Conservation (phyloP, 2,888 invertebrate species). For the Drosophila antonietae region DNA sequence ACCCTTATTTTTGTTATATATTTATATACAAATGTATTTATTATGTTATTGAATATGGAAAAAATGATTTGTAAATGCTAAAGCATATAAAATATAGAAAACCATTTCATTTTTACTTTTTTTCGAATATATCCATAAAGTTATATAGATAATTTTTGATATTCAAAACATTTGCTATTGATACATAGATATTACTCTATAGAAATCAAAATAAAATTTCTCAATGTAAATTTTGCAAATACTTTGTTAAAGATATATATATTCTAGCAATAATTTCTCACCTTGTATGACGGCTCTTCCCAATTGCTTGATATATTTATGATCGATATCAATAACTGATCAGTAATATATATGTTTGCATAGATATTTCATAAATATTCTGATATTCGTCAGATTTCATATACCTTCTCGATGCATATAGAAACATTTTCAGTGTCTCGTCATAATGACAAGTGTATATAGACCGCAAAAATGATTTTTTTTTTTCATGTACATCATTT, state of each 20-base stretch:
- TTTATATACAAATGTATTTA: no score
- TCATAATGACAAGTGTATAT: conserved; percentile 28
- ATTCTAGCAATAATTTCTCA: no score
- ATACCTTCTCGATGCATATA: background rate
- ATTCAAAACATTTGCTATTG: no score
- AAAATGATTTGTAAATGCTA: no score
- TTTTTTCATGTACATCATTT: conserved; percentile 5
- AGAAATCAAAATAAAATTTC: background rate
- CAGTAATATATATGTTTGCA: background rate
- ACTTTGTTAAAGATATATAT: background rate
- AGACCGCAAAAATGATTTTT: conserved; percentile 16
- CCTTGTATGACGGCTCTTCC: no score
- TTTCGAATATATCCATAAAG: no score
- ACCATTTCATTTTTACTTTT: no score
- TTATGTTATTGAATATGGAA: no score
- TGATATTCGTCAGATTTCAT: background rate
- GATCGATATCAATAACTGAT: background rate
- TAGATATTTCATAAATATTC: background rate
- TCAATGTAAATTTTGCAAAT: background rate
- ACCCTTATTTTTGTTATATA: background rate
- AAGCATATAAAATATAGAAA: no score
- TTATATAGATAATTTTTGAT: no score
- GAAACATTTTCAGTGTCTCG: conserved; percentile 18
- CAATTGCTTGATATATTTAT: background rate
- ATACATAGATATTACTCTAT: no score